Evolutionary conservation across 2,888 invertebrate genomes (phyloP), one percentile per base, ranked within the genome.

Genomic region (Gandaritis pyraliata): DNA sequence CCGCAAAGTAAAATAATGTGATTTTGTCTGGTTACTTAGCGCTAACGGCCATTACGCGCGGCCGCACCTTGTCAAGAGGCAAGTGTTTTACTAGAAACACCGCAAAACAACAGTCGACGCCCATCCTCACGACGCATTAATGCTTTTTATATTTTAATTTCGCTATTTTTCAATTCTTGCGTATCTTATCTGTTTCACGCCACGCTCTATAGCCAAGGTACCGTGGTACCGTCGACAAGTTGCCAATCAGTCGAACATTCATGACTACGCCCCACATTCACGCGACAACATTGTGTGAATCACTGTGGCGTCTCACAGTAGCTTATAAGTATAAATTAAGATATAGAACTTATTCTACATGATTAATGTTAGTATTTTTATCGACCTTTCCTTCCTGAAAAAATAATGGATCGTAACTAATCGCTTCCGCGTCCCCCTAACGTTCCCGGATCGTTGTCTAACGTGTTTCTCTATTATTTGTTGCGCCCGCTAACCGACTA

Each of bases 301-400:
- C 77, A 71, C 73, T 73, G 80, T 71, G 78, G 78, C 80, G 72
- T 69, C 64, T 76, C 76, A 72, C 71, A 16, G 23, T 80, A 80
- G 76, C 66, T 33, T 69, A 67, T 81, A 83, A 81, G 80, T 76
- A 71, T 78, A 76, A 69, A 72, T 80, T 84, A 85, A 84, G 82
- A 70, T 78, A 80, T 72, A 77, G 85, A 82, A 86, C 86, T 81
- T 86, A 80, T 88, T 89, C 88, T 90, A 87, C 86, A 90, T 83
- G 66, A 91, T 90, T 91, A 92, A 94, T 94, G 91, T 86, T 93
- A 95, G 95, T 94, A 95, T 95, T 94, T 95, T 95, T 94, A 95
- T 96, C 94, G 95, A 95, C 94, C 94, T 95, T 85, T 95, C 95
- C 94, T 95, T 95, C 94, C 94, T 95, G 92, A 94, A 95, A 95